Percentiles rank a stretch among this genome's conserved stretches.
Evolutionary conservation across 2,797 vertebrate genomes (phyloP).

Genomic region (Pseudochirops corinnae): DNA sequence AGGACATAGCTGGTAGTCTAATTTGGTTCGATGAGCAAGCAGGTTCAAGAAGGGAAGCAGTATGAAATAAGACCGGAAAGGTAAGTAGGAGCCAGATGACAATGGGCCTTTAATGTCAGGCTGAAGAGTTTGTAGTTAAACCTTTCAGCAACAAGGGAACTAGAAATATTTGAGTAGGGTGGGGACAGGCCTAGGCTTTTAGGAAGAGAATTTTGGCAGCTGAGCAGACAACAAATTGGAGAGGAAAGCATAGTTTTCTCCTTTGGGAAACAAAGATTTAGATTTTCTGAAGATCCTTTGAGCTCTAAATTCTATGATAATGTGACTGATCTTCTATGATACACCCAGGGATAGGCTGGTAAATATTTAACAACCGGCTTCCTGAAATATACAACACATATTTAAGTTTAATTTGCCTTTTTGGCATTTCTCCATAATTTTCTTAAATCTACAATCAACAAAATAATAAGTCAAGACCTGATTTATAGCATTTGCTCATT

Average conservation of each 20-base stretch:
- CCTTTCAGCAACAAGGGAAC: neutral
- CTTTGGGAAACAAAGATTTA: neutral
- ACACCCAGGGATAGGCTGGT: neutral
- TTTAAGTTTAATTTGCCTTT: neutral
- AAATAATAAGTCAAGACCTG: neutral
- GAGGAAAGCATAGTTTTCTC: neutral
- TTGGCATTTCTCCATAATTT: neutral
- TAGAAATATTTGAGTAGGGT: neutral
- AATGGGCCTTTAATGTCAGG: neutral
- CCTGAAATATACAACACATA: neutral
- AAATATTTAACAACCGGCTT: neutral
- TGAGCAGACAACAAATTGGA: neutral
- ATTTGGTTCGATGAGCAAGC: neutral
- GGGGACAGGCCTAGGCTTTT: neutral
- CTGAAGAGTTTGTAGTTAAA: neutral
- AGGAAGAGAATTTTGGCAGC: neutral
- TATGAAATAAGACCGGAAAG: neutral
- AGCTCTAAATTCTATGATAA: neutral
- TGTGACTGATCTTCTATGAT: neutral
- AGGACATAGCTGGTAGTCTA: neutral
- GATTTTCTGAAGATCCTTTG: neutral
- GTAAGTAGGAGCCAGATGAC: neutral
- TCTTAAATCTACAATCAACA: neutral
- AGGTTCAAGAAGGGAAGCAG: neutral
- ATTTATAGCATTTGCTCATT: neutral